phyloP scores from a whole-genome alignment of 2,888 invertebrate genomes.

The Zele albiditarsus region DNA sequence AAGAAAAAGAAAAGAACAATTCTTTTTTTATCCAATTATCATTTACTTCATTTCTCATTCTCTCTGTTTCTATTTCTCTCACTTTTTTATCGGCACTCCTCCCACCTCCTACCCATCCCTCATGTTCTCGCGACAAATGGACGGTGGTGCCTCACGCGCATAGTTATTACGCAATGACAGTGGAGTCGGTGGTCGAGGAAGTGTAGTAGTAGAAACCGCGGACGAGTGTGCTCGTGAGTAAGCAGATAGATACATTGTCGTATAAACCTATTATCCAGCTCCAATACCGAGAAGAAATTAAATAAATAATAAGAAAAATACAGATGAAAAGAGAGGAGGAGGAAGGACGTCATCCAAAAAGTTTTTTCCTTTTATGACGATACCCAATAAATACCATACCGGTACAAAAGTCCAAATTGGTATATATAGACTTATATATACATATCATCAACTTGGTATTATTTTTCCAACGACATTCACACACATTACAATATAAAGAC shows the following conservation, averaged over 20 bases:
- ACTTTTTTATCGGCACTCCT: slow-evolving; percentile 11
- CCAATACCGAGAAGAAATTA: too few species aligned
- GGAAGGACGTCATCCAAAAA: too few species aligned
- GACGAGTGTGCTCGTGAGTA: background rate
- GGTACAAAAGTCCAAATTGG: too few species aligned
- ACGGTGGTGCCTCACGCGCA: slow-evolving; percentile 18
- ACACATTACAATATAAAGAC: too few species aligned
- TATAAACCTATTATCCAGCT: background rate
- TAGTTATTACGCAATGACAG: slow-evolving; percentile 29
- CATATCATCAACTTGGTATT: too few species aligned
- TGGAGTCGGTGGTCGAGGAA: slow-evolving; percentile 30
- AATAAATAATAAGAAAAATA: too few species aligned
- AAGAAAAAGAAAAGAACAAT: background rate
- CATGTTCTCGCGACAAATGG: slow-evolving; percentile 19
- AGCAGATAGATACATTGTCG: background rate
- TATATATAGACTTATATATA: too few species aligned
- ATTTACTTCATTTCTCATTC: background rate
- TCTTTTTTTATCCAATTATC: background rate
- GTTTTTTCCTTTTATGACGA: too few species aligned
- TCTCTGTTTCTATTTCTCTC: slow-evolving; percentile 12
- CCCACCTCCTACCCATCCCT: slow-evolving; percentile 4
- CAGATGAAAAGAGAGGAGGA: too few species aligned
- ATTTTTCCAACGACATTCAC: too few species aligned
- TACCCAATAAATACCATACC: too few species aligned
- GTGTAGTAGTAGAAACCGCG: background rate